phyloP scores from a whole-genome alignment of 2,113 vertebrate genomes.

The Suncus etruscus region DNA sequence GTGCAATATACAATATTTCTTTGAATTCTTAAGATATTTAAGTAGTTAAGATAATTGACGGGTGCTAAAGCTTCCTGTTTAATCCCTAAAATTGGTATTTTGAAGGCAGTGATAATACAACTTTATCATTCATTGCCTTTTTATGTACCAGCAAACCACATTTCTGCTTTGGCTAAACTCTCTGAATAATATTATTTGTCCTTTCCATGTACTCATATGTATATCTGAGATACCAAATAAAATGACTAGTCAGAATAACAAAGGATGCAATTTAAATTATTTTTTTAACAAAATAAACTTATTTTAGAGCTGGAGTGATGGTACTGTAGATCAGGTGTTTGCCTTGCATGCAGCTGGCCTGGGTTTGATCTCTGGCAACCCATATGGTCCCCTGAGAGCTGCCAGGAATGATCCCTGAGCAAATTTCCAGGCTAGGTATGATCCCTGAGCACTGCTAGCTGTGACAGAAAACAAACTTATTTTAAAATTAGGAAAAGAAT shows the following conservation, averaged over 20 bases:
- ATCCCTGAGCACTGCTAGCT: no score
- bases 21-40: slow-evolving; percentile 68
- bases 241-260: slow-evolving; percentile 23
- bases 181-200: slow-evolving; percentile 53
- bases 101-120: slow-evolving; percentile 2
- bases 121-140: slow-evolving; percentile 47
- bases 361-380: no score
- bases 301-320: slow-evolving; percentile 62
- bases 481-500: not conserved
- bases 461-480: no score
- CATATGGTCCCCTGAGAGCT: no score
- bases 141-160: slow-evolving; percentile 38
- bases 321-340: slow-evolving; percentile 31
- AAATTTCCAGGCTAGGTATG: no score
- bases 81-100: slow-evolving; percentile 68
- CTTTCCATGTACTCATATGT: slow-evolving; percentile 69
- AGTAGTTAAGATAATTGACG: slow-evolving; percentile 69
- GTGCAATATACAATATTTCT: slow-evolving; percentile 74
- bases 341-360: not conserved
- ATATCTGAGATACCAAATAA: slow-evolving; percentile 68
- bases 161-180: slow-evolving; percentile 60
- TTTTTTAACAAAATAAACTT: slow-evolving; percentile 64
- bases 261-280: slow-evolving; percentile 63
- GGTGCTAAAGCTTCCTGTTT: slow-evolving; percentile 74
- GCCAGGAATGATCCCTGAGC: no score